Base-by-base conservation (phyloP, 2,797 vertebrate species). In the Leontopithecus rosalia region DNA sequence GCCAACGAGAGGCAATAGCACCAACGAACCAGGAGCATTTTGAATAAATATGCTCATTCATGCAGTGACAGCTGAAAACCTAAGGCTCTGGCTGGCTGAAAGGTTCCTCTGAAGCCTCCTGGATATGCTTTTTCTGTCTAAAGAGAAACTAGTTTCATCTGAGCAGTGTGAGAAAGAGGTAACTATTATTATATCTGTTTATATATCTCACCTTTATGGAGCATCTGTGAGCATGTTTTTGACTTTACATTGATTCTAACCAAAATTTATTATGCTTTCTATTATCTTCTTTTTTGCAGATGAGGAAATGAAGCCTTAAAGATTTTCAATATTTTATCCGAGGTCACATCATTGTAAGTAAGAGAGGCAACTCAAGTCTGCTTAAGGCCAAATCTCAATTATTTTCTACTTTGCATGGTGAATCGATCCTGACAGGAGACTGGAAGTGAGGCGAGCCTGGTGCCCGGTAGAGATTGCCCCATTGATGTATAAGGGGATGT, bases 381-480 rank as follows among this genome's bases (percentile, higher is more conserved):
- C 26, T n/a, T 43, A 15, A 72, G 58, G 14, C 0, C n/a, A 46
- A 39, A 43, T 46, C 57, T 67, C n/a, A 46, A 2, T 28, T 26
- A 17, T 33, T 58, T 50, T 50, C 43, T 14, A 12, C 30, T 36
- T 39, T 48, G 28, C 10, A 1, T 12, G 22, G 6, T 46, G 4
- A 70, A 36, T 26, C 26, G 14, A 26, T 20, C 28, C 22, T 48
- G 3, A 46, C 46, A 55, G n/a, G 19, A 67, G 22, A 36, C 1
- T 43, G 19, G 9, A 39, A 14, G 1, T 64, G 41, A 41, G 20
- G 13, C 58, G 46, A 55, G 33, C 87, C 1, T 11, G 20, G 3
- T 41, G 20, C 0, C 26, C 4, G 5, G 1, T 2, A 28, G 73
- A 24, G 14, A 7, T 22, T 22, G 26, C 15, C 12, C 14, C 0